Conservation (phyloP, 2,888 invertebrate genomes). For the Orthonychiurus folsomi region DNA sequence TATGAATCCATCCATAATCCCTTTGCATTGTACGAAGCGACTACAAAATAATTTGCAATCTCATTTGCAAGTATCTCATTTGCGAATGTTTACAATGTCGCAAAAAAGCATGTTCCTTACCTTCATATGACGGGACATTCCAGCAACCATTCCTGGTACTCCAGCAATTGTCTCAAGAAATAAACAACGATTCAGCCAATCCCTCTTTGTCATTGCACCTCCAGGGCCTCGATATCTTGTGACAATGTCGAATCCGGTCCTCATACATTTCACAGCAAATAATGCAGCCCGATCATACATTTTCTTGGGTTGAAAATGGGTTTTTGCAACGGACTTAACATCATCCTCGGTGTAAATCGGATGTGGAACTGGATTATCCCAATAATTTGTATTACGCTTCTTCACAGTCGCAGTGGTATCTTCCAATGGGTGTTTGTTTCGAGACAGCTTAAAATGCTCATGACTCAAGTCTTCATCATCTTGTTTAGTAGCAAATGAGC, state of each 20-base stretch:
- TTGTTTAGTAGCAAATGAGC: not conserved
- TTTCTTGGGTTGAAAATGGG: conserved; percentile 41
- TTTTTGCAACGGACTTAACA: conserved; percentile 40
- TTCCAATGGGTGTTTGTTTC: conserved; percentile 16
- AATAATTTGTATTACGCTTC: conserved; percentile 1
- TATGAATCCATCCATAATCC: conserved; percentile 45
- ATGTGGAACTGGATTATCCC: conserved; percentile 28
- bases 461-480: not conserved
- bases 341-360: conserved; percentile 41
- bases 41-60: conserved; percentile 35
- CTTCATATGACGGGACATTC: conserved; percentile 43
- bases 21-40: conserved; percentile 43
- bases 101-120: too few relatives aligned
- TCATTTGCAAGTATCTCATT: not conserved
- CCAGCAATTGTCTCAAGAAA: conserved; percentile 44
- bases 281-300: conserved; percentile 42
- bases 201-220: conserved; percentile 24
- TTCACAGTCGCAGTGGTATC: conserved; percentile 9
- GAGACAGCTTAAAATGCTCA: conserved; percentile 18
- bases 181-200: conserved; percentile 40
- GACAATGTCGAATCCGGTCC: conserved; percentile 42
- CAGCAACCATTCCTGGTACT: conserved; percentile 43
- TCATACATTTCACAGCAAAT: conserved; percentile 40
- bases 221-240: conserved; percentile 42
- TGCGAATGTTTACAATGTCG: too few relatives aligned